phyloP scores from a whole-genome alignment of 2,797 vertebrate species.

The Rhyacichthys aspro region DNA sequence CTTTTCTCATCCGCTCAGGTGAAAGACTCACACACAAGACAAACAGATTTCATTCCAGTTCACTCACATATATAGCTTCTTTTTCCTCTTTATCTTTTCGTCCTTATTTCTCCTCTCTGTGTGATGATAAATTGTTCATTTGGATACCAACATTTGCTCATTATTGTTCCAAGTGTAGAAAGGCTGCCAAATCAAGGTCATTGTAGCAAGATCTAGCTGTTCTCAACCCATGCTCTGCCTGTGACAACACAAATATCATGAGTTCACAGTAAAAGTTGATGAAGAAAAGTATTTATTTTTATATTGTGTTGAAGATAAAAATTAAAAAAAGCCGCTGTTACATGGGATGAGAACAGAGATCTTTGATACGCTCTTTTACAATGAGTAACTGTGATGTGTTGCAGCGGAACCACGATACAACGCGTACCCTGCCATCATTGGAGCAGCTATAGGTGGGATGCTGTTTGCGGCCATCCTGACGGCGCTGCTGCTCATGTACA shows the following conservation, averaged over 20 bases:
- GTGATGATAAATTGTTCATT: slow-evolving; percentile 34
- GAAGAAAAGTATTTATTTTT: too few species aligned
- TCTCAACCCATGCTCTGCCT: slow-evolving; percentile 34
- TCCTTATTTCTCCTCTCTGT: slow-evolving; percentile 44
- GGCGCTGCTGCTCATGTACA: slow-evolving; percentile 80
- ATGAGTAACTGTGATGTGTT: slow-evolving; percentile 77
- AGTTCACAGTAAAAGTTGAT: background rate
- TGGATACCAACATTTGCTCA: background rate
- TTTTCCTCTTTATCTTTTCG: slow-evolving; percentile 32
- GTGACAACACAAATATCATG: background rate
- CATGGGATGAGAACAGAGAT: slow-evolving; percentile 51
- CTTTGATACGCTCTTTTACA: too few species aligned
- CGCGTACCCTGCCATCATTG: slow-evolving; percentile 86
- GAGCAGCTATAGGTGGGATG: slow-evolving; percentile 87
- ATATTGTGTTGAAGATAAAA: background rate
- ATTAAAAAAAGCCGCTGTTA: background rate
- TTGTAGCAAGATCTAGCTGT: slow-evolving; percentile 24
- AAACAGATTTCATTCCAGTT: slow-evolving; percentile 41
- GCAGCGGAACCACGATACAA: slow-evolving; percentile 86
- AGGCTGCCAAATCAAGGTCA: slow-evolving; percentile 23
- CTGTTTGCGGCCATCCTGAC: slow-evolving; percentile 81
- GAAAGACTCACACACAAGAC: slow-evolving; percentile 66
- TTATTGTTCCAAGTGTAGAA: slow-evolving; percentile 13
- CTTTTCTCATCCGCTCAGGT: slow-evolving; percentile 75
- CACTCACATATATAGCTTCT: slow-evolving; percentile 38